A percentile compares a stretch with the other conserved stretches of the same genome.
These are phyloP conservation scores for Nycticebus coucang DNA, from an alignment of 2,113 vertebrate genomes.

Conservation along the genomic window DNA sequence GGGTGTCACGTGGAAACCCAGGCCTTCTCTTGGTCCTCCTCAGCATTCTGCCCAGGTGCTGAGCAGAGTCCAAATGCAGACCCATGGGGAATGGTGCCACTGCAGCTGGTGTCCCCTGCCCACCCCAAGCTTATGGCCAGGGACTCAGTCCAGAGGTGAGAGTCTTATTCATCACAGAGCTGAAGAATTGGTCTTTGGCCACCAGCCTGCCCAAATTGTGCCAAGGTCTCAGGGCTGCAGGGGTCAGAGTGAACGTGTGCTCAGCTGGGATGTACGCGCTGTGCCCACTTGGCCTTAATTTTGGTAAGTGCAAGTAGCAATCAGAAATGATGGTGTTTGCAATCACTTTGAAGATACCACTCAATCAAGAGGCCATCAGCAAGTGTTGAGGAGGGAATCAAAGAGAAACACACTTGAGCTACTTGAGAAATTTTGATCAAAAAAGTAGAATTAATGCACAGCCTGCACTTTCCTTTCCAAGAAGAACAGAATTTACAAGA, in stretches of 20 bases:
- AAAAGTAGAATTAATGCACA: background rate
- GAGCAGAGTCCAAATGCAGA: background rate
- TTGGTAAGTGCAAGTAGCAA: background rate
- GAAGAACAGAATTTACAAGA: background rate
- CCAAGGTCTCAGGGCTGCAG: background rate
- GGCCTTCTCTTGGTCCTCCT: background rate
- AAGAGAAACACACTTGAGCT: background rate
- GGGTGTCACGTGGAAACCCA: background rate
- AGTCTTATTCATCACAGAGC: background rate
- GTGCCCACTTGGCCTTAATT: background rate
- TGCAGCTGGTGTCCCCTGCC: background rate
- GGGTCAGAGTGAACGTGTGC: background rate
- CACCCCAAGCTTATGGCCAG: accelerated
- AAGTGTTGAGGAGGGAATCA: background rate
- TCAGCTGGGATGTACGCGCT: background rate
- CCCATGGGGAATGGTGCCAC: background rate
- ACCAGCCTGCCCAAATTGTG: background rate
- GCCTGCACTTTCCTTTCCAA: background rate
- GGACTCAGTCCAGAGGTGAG: too few relatives aligned
- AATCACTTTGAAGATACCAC: background rate
- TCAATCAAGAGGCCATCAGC: background rate
- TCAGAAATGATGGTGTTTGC: background rate
- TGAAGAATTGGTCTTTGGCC: background rate
- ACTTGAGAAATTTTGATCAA: background rate
- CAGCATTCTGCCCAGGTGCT: background rate